Percentiles rank a stretch among this genome's conserved stretches.
phyloP scores from a whole-genome alignment of 1,140 invertebrate species.

The Sycophaga agraensis region DNA sequence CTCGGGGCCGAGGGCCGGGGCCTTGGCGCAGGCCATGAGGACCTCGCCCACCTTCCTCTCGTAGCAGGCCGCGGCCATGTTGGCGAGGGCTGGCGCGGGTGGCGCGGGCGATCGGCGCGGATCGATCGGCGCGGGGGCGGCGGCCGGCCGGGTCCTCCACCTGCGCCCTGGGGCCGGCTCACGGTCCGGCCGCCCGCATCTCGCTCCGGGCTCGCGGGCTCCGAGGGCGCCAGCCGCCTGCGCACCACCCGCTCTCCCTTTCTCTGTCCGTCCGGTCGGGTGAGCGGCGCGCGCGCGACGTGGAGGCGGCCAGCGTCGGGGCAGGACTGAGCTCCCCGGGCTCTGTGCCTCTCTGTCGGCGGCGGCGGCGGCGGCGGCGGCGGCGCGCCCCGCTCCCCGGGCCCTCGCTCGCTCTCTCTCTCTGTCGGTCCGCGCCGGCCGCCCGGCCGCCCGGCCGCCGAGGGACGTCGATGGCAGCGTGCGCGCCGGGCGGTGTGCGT shows the following conservation, averaged over 20 bases:
- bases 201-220: neutral
- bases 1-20: conserved; percentile 33
- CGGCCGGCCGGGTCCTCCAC: neutral
- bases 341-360: conserved; percentile 15
- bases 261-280: neutral
- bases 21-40: conserved; percentile 30
- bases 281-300: too few relatives aligned
- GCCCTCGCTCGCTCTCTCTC: neutral
- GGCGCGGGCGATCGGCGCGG: conserved; percentile 1
- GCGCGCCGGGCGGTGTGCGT: neutral
- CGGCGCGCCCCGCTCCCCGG: neutral
- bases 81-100: conserved; percentile 23
- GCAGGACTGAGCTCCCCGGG: conserved; percentile 24
- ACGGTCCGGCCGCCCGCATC: neutral
- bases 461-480: conserved; percentile 9
- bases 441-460: neutral
- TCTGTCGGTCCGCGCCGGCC: neutral
- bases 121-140: conserved; percentile 4
- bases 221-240: neutral
- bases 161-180: too few relatives aligned
- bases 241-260: neutral
- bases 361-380: neutral
- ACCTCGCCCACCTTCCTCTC: conserved; percentile 42
- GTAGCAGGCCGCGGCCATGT: conserved; percentile 46
- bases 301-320: conserved; percentile 21